Evolutionary conservation across 2,113 vertebrate genomes (phyloP), one percentile per base, ranked within the genome.

Genomic region (Engraulis encrasicolus): DNA sequence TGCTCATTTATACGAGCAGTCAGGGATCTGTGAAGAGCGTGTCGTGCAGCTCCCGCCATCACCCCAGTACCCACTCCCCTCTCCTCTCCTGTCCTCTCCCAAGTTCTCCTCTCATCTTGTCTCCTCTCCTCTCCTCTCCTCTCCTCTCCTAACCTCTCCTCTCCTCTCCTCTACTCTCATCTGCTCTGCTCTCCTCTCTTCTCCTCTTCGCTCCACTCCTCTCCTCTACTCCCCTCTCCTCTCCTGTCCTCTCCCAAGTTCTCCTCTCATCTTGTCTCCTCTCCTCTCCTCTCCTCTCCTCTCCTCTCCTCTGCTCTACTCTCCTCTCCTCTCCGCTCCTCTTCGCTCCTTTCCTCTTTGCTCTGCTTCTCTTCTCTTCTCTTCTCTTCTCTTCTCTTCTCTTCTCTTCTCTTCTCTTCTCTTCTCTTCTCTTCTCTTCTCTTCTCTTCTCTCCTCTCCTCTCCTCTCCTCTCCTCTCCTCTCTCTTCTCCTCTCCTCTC

Each of bases 21-120:
- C 37, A 82, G 81, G 66, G 38, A 82, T 48, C 81, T 19, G 15
- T 27, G 40, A 27, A 40, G 58, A 50, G 81, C 81, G 34, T 71
- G 38, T n/a, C n/a, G n/a, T n/a, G n/a, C 61, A 82, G 31, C 58
- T 37, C 80, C 38, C 6, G n/a, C n/a, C 19, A n/a, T n/a, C n/a
- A n/a, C n/a, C n/a, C n/a, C n/a, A n/a, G n/a, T n/a, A n/a, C n/a
- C 38, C 37, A 7, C 18, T 79, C 45, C n/a, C 19, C 34, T 36
- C 19, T 11, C 5, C 37, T 40, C 31, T 37, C 1, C 11, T n/a
- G n/a, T n/a, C 18, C 40, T 45, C 3, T 45, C 40, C 3, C 40
- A 45, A 5, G 40, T 45, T 45, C n/a, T 45, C 40, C 4, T 9
- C 40, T 45, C 3, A 3, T 45, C 40, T 45, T 6, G 31, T 79